Evolutionary conservation across 2,797 vertebrate species (phyloP).

Genomic region (Helarctos malayanus): DNA sequence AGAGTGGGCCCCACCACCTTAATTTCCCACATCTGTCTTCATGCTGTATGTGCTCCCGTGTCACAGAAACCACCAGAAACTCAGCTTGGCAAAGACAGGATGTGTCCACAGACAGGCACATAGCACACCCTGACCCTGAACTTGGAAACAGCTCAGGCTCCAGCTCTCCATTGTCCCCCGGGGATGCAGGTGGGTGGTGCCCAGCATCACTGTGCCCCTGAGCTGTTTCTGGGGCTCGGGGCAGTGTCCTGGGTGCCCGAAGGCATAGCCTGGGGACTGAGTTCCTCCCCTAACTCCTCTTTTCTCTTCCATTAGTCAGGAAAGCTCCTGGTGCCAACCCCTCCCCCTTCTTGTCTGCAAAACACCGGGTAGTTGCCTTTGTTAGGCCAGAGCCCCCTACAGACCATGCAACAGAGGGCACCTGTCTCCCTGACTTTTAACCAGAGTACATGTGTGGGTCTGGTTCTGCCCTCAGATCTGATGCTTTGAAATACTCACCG

Average conservation of each 20-base stretch:
- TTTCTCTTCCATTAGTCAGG: rapidly evolving
- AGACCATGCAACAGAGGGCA: rapidly evolving
- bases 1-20: neutral
- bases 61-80: too few relatives aligned
- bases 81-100: too few relatives aligned
- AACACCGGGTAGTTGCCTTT: neutral
- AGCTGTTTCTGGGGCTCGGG: neutral
- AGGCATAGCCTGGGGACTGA: rapidly evolving
- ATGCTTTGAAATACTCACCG: neutral
- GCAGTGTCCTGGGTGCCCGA: rapidly evolving
- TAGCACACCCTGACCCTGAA: rapidly evolving
- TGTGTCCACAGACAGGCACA: rapidly evolving
- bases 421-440: neutral
- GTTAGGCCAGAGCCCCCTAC: too few relatives aligned
- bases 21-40: neutral
- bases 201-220: neutral
- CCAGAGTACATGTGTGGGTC: neutral
- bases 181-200: rapidly evolving
- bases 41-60: neutral
- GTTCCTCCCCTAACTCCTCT: too few relatives aligned
- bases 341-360: rapidly evolving
- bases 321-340: neutral
- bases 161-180: rapidly evolving
- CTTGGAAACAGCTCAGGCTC: rapidly evolving
- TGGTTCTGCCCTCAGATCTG: neutral